Evolutionary conservation across 1,140 invertebrate genomes (phyloP).

Genomic region (Bombus affinis): DNA sequence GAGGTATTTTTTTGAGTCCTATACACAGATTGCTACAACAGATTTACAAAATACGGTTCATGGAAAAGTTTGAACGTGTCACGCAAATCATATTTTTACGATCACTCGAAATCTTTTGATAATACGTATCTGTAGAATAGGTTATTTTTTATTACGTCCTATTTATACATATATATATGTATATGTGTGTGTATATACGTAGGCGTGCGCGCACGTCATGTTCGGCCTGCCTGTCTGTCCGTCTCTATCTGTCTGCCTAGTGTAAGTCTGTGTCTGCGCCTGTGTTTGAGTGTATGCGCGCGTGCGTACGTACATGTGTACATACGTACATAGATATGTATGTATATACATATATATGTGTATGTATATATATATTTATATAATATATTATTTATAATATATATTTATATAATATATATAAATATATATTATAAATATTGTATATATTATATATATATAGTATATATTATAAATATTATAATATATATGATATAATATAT

Average conservation of each 20-base stretch:
- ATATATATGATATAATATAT: neutral
- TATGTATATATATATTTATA: too few species aligned
- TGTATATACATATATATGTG: too few species aligned
- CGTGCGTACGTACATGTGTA: too few species aligned
- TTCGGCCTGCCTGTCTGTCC: neutral
- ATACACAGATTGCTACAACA: constrained; percentile 60
- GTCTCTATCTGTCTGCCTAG: neutral
- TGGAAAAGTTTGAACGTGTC: constrained; percentile 59
- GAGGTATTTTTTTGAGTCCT: constrained; percentile 62
- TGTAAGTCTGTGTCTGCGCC: neutral
- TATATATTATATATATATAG: neutral
- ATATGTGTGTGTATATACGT: neutral
- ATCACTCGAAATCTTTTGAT: constrained; percentile 65
- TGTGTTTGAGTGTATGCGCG: neutral
- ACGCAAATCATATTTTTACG: constrained; percentile 65
- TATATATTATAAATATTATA: too few species aligned
- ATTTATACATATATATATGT: constrained; percentile 53
- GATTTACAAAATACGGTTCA: constrained; percentile 56
- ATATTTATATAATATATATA: too few species aligned
- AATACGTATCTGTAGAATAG: constrained; percentile 61
- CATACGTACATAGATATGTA: too few species aligned
- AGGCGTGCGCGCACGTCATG: neutral
- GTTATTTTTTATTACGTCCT: constrained; percentile 68
- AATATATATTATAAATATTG: too few species aligned
- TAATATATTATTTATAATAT: too few species aligned